These are phyloP conservation scores for Prosopocoilus inquinatus DNA, from an alignment of 2,888 invertebrate genomes.

Conservation along the genomic window DNA sequence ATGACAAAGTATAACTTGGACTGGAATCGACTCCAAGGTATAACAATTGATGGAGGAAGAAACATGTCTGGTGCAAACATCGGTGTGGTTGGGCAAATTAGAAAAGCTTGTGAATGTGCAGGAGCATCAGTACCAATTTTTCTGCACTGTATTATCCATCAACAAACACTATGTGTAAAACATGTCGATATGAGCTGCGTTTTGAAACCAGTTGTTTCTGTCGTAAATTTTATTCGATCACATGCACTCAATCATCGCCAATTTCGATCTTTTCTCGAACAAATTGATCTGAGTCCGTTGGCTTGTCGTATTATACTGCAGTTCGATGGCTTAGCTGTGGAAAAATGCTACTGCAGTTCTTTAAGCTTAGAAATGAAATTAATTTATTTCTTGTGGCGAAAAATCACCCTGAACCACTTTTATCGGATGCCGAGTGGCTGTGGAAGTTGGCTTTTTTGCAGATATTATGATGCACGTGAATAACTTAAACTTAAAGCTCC, in stretches of 20 bases:
- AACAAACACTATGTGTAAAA: conserved; percentile 38
- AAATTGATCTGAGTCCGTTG: conserved; percentile 11
- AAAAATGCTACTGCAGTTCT: conserved; percentile 10
- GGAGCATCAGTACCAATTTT: conserved; percentile 36
- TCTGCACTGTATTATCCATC: conserved; percentile 38
- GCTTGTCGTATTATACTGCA: conserved; percentile 15
- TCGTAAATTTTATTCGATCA: conserved; percentile 37
- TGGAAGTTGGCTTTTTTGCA: conserved; percentile 17
- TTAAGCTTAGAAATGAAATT: conserved; percentile 13
- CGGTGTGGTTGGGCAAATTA: conserved; percentile 32
- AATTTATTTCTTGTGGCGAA: conserved; percentile 4
- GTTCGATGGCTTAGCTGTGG: conserved; percentile 13
- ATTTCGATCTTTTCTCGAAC: conserved; percentile 6
- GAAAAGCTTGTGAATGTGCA: conserved; percentile 33
- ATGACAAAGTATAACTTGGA: conserved; percentile 1
- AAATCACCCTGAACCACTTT: too few relatives aligned
- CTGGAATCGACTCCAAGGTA: conserved; percentile 1
- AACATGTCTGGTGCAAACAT: conserved; percentile 34
- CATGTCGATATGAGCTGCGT: conserved; percentile 38
- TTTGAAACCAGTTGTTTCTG: conserved; percentile 36
- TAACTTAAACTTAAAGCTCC: conserved; percentile 22
- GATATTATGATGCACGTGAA: conserved; percentile 19
- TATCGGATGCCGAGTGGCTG: conserved; percentile 1
- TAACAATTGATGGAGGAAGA: conserved; percentile 33
- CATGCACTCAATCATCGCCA: conserved; percentile 15